These are phyloP conservation scores for Trialeurodes vaporariorum DNA, from an alignment of 1,140 invertebrate species.

Conservation along the genomic window DNA sequence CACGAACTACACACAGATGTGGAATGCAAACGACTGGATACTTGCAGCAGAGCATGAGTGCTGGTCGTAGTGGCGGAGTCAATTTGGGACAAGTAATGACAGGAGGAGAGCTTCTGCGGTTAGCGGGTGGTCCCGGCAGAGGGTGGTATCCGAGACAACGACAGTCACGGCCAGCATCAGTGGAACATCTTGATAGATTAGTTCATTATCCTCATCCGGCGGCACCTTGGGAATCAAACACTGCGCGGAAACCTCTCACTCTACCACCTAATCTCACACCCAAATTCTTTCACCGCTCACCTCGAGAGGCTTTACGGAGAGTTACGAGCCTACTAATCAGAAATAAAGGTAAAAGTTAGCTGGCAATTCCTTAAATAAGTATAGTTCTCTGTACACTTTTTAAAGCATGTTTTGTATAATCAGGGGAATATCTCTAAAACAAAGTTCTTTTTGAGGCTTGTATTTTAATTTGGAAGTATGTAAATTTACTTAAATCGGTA, in stretches of 20 bases:
- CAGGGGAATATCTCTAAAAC: background rate
- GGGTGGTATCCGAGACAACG: slow-evolving; percentile 71
- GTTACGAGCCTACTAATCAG: slow-evolving; percentile 76
- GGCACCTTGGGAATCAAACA: slow-evolving; percentile 40
- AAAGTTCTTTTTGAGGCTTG: background rate
- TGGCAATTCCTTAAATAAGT: too few species aligned
- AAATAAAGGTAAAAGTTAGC: slow-evolving; percentile 49
- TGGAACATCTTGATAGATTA: slow-evolving; percentile 65
- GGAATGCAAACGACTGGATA: slow-evolving; percentile 15
- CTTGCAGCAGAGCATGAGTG: slow-evolving; percentile 11
- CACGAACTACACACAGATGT: slow-evolving; percentile 17
- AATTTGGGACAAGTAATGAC: slow-evolving; percentile 44
- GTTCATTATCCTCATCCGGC: slow-evolving; percentile 32
- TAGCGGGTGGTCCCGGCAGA: slow-evolving; percentile 56
- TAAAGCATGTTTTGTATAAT: slow-evolving; percentile 12
- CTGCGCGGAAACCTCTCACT: slow-evolving; percentile 55
- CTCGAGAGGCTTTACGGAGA: slow-evolving; percentile 65
- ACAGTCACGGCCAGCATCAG: slow-evolving; percentile 58
- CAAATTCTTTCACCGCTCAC: slow-evolving; percentile 75
- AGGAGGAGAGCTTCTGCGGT: slow-evolving; percentile 58
- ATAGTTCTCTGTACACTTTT: too few species aligned
- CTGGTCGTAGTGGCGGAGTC: slow-evolving; percentile 18
- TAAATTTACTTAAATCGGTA: too few species aligned
- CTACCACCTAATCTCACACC: slow-evolving; percentile 70
- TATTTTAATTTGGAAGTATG: too few species aligned